Evolutionary conservation across 1,140 invertebrate genomes (phyloP), one percentile per base, ranked within the genome.

Genomic region (Panagrolaimus sp.): DNA sequence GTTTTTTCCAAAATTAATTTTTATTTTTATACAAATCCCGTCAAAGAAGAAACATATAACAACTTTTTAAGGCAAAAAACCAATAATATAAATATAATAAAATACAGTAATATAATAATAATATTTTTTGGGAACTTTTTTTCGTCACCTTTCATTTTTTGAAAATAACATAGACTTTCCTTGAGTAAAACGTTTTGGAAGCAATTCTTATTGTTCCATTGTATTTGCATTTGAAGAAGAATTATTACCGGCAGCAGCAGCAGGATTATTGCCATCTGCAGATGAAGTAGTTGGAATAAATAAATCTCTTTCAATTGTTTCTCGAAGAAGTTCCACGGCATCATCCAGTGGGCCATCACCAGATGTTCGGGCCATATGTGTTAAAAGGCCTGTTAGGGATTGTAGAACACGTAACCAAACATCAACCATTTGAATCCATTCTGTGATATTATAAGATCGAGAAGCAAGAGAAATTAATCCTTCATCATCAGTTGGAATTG

Each of bases 361-460:
- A 12, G 52, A 26, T 28, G 52, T 21, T 1, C 28, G 21, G 17
- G 21, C 21, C 52, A 58, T 21, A 28, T 58, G 52, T 21, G 21
- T 21, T 21, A 58, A 28, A 12, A 58, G 52, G 17, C 28, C 28
- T 12, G 52, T 58, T 5, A 58, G 52, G 8, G 52, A 58, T 28
- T 58, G 52, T 1, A 58, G 52, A n/a, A 58, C 52, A 17, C 52
- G 52, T 10, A 58, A 28, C 52, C 52, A 58, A 14, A 58, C 21
- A 21, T 58, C 52, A 28, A 58, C 52, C 21, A 58, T 21, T 58
- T 58, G 52, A 58, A 21, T 21, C 52, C 52, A 58, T 24, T 58
- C 52, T 12, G 52, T 28, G 1, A 58, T 28, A 58, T 28, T 28
- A 28, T 58, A 58, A 12, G 12, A 12, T 38, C 32, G 32, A 38